Evolutionary conservation across 2,797 vertebrate genomes (phyloP), one percentile per base, ranked within the genome.

Genomic region (Trachops cirrhosus): DNA sequence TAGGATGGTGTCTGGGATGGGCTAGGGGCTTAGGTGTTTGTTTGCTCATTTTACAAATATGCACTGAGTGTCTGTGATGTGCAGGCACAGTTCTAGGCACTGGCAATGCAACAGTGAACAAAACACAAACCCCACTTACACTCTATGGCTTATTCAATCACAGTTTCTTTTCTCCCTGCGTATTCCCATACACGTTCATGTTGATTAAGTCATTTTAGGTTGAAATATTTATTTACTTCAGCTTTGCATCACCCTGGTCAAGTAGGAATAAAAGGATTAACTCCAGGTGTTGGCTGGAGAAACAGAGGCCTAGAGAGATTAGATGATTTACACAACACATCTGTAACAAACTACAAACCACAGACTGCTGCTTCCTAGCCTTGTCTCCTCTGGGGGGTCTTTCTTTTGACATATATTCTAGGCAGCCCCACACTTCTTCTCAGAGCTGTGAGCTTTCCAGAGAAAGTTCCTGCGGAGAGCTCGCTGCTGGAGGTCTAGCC

Each of bases 141-240:
- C 11, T 48, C 73, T 67, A 26, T 37, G 75, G 41, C 41, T 80
- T 80, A 34, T 11, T 77, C 73, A 74, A 2, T 86, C 73, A 86
- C 44, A 26, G 14, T 46, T 90, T 80, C 67, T 80, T 78, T 95
- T 93, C 89, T 32, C 8, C 12, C 32, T n/a, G 37, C 6, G 2
- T 62, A 8, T 86, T 90, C 54, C 46, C 24, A 39, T 41, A 39
- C 7, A 18, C 6, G 34, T 73, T 80, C 46, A 46, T 32, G 64
- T 34, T 54, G 70, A 94, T 62, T 57, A 70, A n/a, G 70, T 84
- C 70, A 67, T 93, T 93, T 89, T 85, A 96, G 93, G 78, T 39
- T 44, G 32, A 73, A 67, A n/a, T n/a, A 74, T 89, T 67, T 57
- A 70, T 94, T 92, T 90, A 50, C 18, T 94, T 80, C 18, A 62